Evolutionary conservation across 2,113 vertebrate species (phyloP), one percentile per base, ranked within the genome.

Genomic region (Saccopteryx bilineata): DNA sequence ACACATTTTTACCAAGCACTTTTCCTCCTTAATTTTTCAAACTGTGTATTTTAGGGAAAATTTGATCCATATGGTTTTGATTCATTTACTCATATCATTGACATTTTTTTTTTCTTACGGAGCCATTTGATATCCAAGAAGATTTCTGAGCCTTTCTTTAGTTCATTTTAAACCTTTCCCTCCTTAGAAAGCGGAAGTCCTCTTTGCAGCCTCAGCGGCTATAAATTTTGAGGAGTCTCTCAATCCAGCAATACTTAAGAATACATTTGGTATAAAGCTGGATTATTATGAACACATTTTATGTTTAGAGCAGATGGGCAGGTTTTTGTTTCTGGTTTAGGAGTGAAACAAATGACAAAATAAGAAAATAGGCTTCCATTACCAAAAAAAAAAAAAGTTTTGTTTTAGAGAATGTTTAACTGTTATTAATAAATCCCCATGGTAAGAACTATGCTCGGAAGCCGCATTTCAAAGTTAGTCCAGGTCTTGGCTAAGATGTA

Each of bases 41-140:
- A 97, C 96, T 97, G 94, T 97, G 93, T 96, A 97, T 98, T 98
- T 98, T 97, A 97, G 83, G 97, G 97, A 97, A 97, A 96, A 97
- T 97, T 97, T 97, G 97, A 96, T 91, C 97, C 97, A 97, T 97
- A 94, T 98, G 97, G 96, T 97, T 98, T 97, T 97, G 89, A 97
- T 97, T 97, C 97, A 98, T 98, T 98, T 97, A 86, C 96, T 97
- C 97, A 94, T 97, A 97, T 97, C 95, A 95, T 71, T 95, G 93
- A 85, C 83, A 14, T 89, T 90, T 96, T 95, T 95, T 92, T 95
- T 96, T 78, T 83, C 90, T 93, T 86, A 1, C 0, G 5, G 93
- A 97, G 96, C 69, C 52, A 97, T 96, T 98, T 97, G 97, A 98
- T 98, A 97, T 95, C 96, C 94, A 97, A 97, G 96, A 97, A 94